Evolutionary conservation across 2,113 vertebrate genomes (phyloP).

Genomic region (Hiodon alosoides): DNA sequence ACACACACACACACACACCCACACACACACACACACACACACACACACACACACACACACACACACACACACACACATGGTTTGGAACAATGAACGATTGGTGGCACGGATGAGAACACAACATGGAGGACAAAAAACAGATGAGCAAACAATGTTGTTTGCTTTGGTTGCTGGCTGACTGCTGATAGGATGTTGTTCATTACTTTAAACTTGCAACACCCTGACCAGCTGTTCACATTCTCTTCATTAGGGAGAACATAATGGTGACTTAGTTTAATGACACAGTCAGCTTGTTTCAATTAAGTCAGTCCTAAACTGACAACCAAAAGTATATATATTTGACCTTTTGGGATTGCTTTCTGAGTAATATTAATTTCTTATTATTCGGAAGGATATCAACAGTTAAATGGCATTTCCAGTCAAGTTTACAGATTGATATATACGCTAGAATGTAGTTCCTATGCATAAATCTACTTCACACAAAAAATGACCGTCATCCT

Average conservation of each 20-base stretch:
- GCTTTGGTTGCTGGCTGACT: slow-evolving; percentile 11
- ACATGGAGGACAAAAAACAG: not conserved
- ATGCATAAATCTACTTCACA: not conserved
- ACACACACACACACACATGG: not conserved
- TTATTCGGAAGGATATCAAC: not conserved
- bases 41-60: not conserved
- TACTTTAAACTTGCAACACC: slow-evolving; percentile 3
- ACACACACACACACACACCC: not conserved
- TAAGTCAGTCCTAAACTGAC: slow-evolving; percentile 5
- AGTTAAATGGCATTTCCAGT: no score
- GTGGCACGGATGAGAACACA: not conserved
- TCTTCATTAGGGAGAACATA: not conserved
- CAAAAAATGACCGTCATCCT: not conserved
- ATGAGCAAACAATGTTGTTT: slow-evolving; percentile 23
- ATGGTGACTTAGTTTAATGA: slow-evolving; percentile 5
- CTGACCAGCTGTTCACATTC: slow-evolving; percentile 23
- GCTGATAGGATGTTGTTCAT: slow-evolving; percentile 13
- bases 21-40: slow-evolving; percentile 1
- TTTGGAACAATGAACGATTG: not conserved
- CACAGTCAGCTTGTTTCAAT: not conserved
- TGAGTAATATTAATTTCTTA: not conserved
- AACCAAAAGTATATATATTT: not conserved
- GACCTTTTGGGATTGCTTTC: not conserved
- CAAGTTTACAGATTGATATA: no score
- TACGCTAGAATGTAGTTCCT: not conserved